Evolutionary conservation across 2,888 invertebrate genomes (phyloP), one percentile per base, ranked within the genome.

Genomic region (Callinectes sapidus): DNA sequence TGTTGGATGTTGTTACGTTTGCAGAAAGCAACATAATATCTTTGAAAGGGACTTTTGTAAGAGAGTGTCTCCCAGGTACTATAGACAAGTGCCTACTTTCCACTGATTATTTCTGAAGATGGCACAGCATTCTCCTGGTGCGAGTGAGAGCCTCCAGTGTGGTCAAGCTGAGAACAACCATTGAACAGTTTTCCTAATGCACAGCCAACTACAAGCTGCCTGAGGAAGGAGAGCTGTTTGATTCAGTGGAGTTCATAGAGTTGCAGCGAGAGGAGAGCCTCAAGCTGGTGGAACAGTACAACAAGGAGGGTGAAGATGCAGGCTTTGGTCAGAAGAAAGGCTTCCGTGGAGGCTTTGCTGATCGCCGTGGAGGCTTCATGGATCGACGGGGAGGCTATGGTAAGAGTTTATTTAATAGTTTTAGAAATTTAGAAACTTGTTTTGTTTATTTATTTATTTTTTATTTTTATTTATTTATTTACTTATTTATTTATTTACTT

Each of bases 261-360:
- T 96, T 98, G 95, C 96, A 96, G 18, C 97, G 97, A 95, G 97
- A 97, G 92, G 98, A 98, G 95, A 97, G 98, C 6, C 97, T 97
- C 95, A 97, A 97, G 95, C 96, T 98, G 89, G 97, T 99, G 2
- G 97, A 97, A 93, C 97, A 97, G 95, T 98, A 98, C 96, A 98
- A 98, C 95, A 97, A 97, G 95, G 98, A 98, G 95, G 98, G 98
- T 10, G 96, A 96, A 95, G 97, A 96, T 92, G 97, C 97, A 91
- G 97, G 97, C 61, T 92, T 90, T 54, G 92, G 94, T 32, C 92
- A 88, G 86, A 94, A 94, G 93, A 93, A 92, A 39, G 85, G 87
- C 90, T 90, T 94, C 71, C 54, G 93, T 87, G 92, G 94, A 18
- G 94, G 93, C 28, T 90, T 92, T 71, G 77, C 89, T 42, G 91